Conservation (phyloP, 2,113 vertebrate species). For the Carettochelys insculpta region DNA sequence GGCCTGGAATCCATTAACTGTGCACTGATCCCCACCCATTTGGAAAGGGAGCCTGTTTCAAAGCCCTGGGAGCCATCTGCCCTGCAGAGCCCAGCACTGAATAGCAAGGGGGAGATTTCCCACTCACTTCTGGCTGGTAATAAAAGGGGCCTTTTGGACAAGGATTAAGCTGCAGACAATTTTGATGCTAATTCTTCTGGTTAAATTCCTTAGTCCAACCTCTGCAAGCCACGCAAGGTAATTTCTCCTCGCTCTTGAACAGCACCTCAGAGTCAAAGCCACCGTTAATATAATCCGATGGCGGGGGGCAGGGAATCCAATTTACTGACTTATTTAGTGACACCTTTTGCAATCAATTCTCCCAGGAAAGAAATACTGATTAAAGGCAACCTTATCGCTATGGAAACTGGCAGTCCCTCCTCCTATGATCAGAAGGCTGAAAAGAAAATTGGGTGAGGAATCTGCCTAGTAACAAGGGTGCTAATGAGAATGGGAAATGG, state of each 20-base stretch:
- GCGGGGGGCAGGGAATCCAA: neutral
- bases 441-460: slow-evolving; percentile 54
- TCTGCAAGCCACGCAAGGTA: neutral
- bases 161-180: neutral
- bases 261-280: neutral
- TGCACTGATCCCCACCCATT: neutral
- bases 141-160: neutral
- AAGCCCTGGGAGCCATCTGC: neutral
- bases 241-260: neutral
- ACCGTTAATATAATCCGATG: neutral
- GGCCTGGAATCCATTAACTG: no score
- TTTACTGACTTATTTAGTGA: slow-evolving; percentile 60
- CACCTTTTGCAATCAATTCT: slow-evolving; percentile 54
- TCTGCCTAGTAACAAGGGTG: slow-evolving; percentile 71
- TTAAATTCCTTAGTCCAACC: neutral
- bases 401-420: slow-evolving; percentile 71
- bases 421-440: slow-evolving; percentile 43
- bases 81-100: neutral
- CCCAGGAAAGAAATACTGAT: slow-evolving; percentile 64
- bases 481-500: slow-evolving; percentile 30
- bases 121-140: neutral
- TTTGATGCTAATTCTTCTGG: neutral
- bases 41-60: neutral
- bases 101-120: neutral
- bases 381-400: slow-evolving; percentile 68